Evolutionary conservation across 2,888 invertebrate species (phyloP), one percentile per base, ranked within the genome.

Genomic region (Philhelius pedissequus): DNA sequence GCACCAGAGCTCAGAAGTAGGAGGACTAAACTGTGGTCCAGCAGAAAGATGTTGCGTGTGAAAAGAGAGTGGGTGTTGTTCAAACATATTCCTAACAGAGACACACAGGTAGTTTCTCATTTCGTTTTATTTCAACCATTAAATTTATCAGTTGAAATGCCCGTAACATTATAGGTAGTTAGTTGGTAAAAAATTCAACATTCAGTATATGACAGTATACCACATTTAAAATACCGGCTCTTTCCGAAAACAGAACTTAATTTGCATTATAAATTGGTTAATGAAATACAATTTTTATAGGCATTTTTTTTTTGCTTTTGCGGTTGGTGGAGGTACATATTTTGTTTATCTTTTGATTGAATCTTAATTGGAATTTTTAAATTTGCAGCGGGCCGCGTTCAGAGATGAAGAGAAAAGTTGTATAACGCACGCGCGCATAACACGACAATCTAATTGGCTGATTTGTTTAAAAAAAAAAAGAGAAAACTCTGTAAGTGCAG

Each of bases 61-160:
- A 20, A 56, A 43, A 18, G 25, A 40, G 62, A 48, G 74, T 83
- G 83, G 83, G 83, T 83, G 83, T 79, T 79, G 74, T 75, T 73
- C 54, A 78, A 52, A 50, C 20, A 15, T 22, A n/a, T n/a, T n/a
- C n/a, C n/a, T n/a, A n/a, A n/a, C n/a, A n/a, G n/a, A n/a, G 43
- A 18, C 38, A 25, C 35, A 40, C 68, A 78, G 78, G 78, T 74
- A 83, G 58, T 60, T 70, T 45, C 15, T 71, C 30, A 45, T 58
- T 48, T 18, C 15, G 9, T 71, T 76, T 76, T 56, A 76, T 81
- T 40, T 50, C 18, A 15, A 25, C 32, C 66, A 68, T 73, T 73
- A 77, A 82, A 25, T 27, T 30, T 27, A 62, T 66, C 50, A 52
- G 40, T 54, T 58, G 43, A 35, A 52, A 52, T 73, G 8, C 27